These are phyloP conservation scores for Campoletis sonorensis DNA, from an alignment of 1,140 invertebrate species.

Conservation along the genomic window DNA sequence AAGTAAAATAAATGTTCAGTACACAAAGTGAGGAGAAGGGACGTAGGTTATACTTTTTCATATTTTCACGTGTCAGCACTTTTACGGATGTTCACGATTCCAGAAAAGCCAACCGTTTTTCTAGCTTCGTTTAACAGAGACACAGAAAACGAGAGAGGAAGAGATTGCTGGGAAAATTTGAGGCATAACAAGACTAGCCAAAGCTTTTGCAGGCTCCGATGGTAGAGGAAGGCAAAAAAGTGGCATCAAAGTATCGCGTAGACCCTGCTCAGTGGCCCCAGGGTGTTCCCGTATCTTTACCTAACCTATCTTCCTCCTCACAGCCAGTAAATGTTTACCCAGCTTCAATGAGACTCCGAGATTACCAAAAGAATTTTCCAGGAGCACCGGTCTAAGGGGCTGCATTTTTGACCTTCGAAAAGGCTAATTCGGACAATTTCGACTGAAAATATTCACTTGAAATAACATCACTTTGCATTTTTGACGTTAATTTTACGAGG, in stretches of 20 bases:
- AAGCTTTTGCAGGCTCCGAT: not conserved
- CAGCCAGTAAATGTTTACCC: constrained; percentile 53
- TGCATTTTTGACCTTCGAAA: too few species aligned
- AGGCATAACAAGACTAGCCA: not conserved
- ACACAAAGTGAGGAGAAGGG: too few species aligned
- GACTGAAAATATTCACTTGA: too few species aligned
- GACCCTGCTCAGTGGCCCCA: constrained; percentile 49
- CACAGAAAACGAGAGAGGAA: constrained; percentile 13
- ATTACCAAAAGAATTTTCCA: constrained; percentile 6
- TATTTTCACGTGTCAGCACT: too few species aligned
- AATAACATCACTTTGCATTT: too few species aligned
- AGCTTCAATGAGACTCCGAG: constrained; percentile 31
- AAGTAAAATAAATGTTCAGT: too few species aligned
- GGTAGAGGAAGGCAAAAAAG: constrained; percentile 38
- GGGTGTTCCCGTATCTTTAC: constrained; percentile 58
- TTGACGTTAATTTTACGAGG: too few species aligned
- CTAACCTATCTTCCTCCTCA: not conserved
- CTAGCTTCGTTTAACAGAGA: not conserved
- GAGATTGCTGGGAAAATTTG: constrained; percentile 43
- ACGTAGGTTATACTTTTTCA: too few species aligned
- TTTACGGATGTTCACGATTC: too few species aligned
- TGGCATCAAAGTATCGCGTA: constrained; percentile 54
- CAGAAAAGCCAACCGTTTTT: not conserved
- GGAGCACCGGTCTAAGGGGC: too few species aligned
- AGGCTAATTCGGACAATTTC: too few species aligned